Evolutionary conservation across 2,113 vertebrate species (phyloP).

Genomic region (Spea bombifrons): DNA sequence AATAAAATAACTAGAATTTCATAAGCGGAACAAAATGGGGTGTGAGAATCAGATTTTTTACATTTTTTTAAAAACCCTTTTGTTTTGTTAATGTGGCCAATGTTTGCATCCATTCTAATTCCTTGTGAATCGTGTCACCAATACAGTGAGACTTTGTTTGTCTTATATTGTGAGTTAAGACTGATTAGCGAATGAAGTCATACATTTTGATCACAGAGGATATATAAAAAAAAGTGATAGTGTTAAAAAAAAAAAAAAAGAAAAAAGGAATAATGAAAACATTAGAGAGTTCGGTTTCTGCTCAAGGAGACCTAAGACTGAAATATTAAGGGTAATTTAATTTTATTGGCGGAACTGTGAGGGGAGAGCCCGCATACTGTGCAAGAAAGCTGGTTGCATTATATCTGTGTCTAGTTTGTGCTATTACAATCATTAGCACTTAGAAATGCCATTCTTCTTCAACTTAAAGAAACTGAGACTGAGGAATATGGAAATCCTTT

Average conservation of each 20-base stretch:
- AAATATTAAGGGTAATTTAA: constrained; percentile 46
- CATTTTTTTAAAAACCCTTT: too few relatives aligned
- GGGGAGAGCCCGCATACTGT: constrained; percentile 30
- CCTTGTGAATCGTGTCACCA: too few relatives aligned
- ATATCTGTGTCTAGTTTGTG: constrained; percentile 43
- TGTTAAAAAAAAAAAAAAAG: neutral
- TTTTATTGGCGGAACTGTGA: constrained; percentile 44
- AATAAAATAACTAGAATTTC: too few relatives aligned
- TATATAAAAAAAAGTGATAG: neutral
- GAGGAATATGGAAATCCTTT: neutral
- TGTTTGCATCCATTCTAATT: too few relatives aligned
- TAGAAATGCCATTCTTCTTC: constrained; percentile 18
- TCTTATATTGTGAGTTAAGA: neutral
- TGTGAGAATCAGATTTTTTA: too few relatives aligned
- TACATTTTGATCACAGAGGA: neutral
- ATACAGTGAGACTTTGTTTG: too few relatives aligned
- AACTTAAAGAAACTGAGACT: constrained; percentile 15
- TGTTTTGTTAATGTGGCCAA: too few relatives aligned
- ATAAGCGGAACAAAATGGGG: too few relatives aligned
- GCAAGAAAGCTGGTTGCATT: constrained; percentile 32
- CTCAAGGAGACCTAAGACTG: constrained; percentile 30
- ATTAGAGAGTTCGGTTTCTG: constrained; percentile 10
- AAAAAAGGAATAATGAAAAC: constrained; percentile 10
- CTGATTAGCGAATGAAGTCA: constrained; percentile 5
- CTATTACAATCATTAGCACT: constrained; percentile 31